Conservation (phyloP, 2,888 invertebrate genomes). For the Poecilobothrus nobilitatus region DNA sequence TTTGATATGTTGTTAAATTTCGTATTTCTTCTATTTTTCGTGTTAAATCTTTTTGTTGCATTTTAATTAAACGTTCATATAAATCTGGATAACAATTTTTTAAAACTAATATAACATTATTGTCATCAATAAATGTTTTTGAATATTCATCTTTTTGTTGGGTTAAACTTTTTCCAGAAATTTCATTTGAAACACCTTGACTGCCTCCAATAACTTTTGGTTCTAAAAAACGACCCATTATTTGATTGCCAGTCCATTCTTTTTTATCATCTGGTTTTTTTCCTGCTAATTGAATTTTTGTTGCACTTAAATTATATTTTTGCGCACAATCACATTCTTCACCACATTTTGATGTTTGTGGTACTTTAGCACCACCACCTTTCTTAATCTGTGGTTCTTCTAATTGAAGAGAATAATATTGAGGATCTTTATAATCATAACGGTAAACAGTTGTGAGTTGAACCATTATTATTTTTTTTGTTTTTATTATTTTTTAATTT, state of each 20-base stretch:
- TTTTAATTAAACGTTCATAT: conserved; percentile 47
- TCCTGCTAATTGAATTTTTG: not conserved
- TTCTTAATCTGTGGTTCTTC: conserved; percentile 22
- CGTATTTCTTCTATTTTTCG: conserved; percentile 48
- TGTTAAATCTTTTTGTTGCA: conserved; percentile 47
- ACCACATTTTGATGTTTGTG: conserved; percentile 16
- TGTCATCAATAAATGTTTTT: conserved; percentile 32
- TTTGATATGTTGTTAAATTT: conserved; percentile 51
- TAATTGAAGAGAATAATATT: conserved; percentile 34
- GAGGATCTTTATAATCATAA: conserved; percentile 37
- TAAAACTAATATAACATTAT: conserved; percentile 38
- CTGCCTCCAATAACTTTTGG: conserved; percentile 35
- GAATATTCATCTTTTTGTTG: not conserved
- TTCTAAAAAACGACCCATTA: conserved; percentile 35
- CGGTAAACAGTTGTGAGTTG: conserved; percentile 36
- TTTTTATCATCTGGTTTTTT: conserved; percentile 17
- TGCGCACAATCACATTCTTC: not conserved
- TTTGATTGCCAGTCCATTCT: conserved; percentile 41
- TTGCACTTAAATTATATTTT: not conserved
- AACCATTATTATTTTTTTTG: no score
- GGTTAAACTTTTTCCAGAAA: not conserved
- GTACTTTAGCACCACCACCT: conserved; percentile 13
- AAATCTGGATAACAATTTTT: conserved; percentile 48
- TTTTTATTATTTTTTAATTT: no score
- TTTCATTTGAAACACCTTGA: conserved; percentile 13